Base-by-base conservation (phyloP, 2,113 vertebrate species). In the Petroica traversi region DNA sequence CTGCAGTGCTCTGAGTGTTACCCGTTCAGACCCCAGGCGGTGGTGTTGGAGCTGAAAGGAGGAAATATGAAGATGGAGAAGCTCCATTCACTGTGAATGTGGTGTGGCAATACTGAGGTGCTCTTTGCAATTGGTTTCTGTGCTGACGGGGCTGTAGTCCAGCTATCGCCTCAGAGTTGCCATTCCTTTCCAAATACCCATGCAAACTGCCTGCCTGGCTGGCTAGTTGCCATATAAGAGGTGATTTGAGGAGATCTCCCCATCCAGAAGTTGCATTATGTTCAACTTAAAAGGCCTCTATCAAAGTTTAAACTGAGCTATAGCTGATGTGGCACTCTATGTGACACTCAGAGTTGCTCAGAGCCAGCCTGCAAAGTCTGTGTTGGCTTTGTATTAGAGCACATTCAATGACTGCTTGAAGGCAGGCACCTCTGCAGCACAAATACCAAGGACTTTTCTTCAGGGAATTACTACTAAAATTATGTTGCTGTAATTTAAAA, bases 61-160 rank as follows among this genome's bases (percentile, higher is more conserved):
- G 55, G 34, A 36, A 46, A 31, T 5, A 1, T 3, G 33, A 14
- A 26, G 62, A 4, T 2, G 6, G 62, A n/a, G 58, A 40, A 41
- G 29, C 46, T 81, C 38, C 29, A 5, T 6, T 25, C 0, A 0
- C 5, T 6, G 25, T 4, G 29, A 12, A 2, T 33, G 12, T 19
- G 67, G 7, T 34, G 20, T 11, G 75, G 54, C 84, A 48, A 0
- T 12, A 15, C 11, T 28, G 55, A 58, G 45, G n/a, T 18, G 67
- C 55, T 83, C 10, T n/a, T 1, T 15, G 36, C 18, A 8, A 2
- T 13, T 24, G 2, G 3, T 33, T 31, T 83, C 33, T 55, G 23
- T 64, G 22, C 23, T 2, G 3, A 5, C 2, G 8, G 61, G 29
- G 23, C 61, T 61, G 0, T 17, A n/a, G 29, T 36, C 33, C 51